Conservation (phyloP, 1,140 invertebrate species). For the Hypothenemus hampei region DNA sequence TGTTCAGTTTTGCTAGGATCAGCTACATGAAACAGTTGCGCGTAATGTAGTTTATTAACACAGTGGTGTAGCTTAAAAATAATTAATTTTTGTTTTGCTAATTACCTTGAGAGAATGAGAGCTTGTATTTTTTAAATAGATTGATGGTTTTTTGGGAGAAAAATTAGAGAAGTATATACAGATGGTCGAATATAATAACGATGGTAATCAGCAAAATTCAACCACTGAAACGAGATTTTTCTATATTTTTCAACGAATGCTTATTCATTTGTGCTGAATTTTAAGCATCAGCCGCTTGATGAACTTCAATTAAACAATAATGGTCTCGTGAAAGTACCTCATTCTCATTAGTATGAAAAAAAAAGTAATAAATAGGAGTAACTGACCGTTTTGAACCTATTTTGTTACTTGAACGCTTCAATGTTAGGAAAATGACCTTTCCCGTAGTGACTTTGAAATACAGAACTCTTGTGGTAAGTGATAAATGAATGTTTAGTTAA, state of each 20-base stretch:
- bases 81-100: no score
- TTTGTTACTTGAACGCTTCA: constrained; percentile 1
- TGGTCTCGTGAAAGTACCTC: constrained; percentile 4
- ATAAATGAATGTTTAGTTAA: not conserved
- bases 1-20: no score
- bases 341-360: constrained; percentile 1
- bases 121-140: no score
- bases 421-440: not conserved
- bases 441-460: no score
- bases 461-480: not conserved
- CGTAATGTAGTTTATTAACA: no score
- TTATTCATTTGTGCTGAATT: not conserved
- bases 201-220: no score
- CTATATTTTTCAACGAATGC: not conserved
- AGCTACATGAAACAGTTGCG: no score
- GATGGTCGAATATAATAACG: no score
- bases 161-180: no score
- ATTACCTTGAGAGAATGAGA: no score
- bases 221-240: not conserved
- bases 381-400: constrained; percentile 3
- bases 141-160: no score
- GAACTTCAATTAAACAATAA: not conserved
- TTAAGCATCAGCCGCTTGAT: not conserved
- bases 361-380: constrained; percentile 6
- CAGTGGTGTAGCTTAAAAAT: no score